Evolutionary conservation across 1,140 invertebrate genomes (phyloP), one percentile per base, ranked within the genome.

Genomic region (Thaumetopoea pityocampa): DNA sequence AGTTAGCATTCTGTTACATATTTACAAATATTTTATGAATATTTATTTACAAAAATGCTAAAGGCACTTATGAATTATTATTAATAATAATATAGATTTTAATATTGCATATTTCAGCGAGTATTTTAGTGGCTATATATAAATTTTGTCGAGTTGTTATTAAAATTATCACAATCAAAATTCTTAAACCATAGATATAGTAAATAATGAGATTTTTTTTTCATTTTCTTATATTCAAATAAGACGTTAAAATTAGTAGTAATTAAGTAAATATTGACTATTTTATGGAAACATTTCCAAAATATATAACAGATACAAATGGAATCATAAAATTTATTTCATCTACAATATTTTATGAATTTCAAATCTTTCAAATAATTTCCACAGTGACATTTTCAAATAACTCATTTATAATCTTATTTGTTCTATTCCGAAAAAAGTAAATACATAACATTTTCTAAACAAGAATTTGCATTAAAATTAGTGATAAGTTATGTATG

Each of bases 21-120:
- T 58, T 51, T 58, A 67, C 55, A 67, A 26, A 22, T 53, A 61
- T 20, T 34, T 40, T 46, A 50, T 51, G 36, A 14, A 51, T 55
- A 51, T 49, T 54, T 71, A 67, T 59, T 54, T 63, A 63, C 55
- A 62, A 62, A 42, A 61, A 61, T 51, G 34, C 43, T 57, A 57
- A 49, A 66, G 57, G 57, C 62, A 66, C 55, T 61, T 51, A 55
- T 34, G 42, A 54, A 61, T 57, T 54, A 51, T 23, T 37, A 37
- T 29, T 8, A 28, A 41, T 14, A 19, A n/a, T n/a, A n/a, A 20
- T 14, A n/a, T 5, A 16, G 14, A 23, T 30, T 14, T 14, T 37
- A 46, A 43, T 45, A 52, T 60, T 49, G 49, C 46, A 56, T 47
- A 22, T 49, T 46, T 29, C 4, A 43, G 35, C 22, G 43, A 32